Base-by-base conservation (phyloP, 2,113 vertebrate genomes). In the Ammodytes dubius region DNA sequence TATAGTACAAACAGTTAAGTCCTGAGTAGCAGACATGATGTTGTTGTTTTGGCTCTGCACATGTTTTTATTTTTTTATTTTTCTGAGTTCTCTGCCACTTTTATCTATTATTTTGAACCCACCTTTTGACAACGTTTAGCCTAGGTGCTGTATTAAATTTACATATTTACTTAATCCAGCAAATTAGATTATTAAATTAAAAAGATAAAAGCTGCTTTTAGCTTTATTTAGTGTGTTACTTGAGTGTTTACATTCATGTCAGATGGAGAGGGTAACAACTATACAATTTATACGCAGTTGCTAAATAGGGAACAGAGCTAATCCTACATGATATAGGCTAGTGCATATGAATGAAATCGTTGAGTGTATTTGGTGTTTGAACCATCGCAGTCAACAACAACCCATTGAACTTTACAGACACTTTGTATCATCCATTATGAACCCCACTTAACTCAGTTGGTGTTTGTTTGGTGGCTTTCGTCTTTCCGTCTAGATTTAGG, bases 171-270 rank as follows among this genome's bases (percentile, higher is more conserved):
- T 56, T 61, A 60, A 56, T 65, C 35, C 27, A 60, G 37, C 9
- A 77, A 46, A 77, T 53, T 46, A 1, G 37, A 10, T 79, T 79
- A 81, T 56, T 46, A 63, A 67, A 81, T 35, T 2, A n/a, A n/a
- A n/a, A n/a, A n/a, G n/a, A 72, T 64, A 54, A n/a, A 27, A 61
- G 6, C 49, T 43, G 67, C 54, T 64, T 68, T 70, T 45, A 66
- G 19, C 57, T 82, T 67, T 79, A 39, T 74, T 37, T 1, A 27
- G 27, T 27, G 27, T 27, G 27, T 27, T 27, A 27, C 27, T 27
- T 40, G 19, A 70, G 45, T 74, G 39, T 57, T 88, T 65, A 69
- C 10, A n/a, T 68, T 75, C 9, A 52, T 6, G 63, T 56, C 37
- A 52, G 69, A 50, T 52, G 43, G n/a, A 66, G 17, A 37, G 8